These are phyloP conservation scores for Polymixis flavicincta DNA, from an alignment of 2,888 invertebrate species.

Conservation along the genomic window DNA sequence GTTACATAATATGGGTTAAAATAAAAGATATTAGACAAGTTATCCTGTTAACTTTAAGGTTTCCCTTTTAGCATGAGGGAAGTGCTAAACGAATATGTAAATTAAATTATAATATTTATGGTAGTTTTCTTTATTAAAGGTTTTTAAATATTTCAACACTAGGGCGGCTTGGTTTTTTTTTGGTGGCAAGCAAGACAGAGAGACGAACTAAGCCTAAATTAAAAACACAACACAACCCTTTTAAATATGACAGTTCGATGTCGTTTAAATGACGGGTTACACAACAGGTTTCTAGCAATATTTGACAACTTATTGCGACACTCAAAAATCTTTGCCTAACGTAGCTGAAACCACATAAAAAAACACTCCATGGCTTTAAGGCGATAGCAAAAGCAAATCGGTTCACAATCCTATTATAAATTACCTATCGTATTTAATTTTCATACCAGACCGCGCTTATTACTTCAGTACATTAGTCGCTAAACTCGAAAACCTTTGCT, in stretches of 20 bases:
- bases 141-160: neutral
- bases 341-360: neutral
- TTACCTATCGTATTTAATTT: slow-evolving; percentile 42
- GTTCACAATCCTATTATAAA: slow-evolving; percentile 41
- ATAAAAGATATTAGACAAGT: slow-evolving; percentile 39
- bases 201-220: no score
- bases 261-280: neutral
- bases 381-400: slow-evolving; percentile 19
- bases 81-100: slow-evolving; percentile 20
- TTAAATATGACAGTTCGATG: neutral
- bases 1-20: slow-evolving; percentile 26
- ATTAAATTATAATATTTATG: neutral
- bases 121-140: neutral
- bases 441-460: slow-evolving; percentile 62
- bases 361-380: neutral
- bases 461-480: slow-evolving; percentile 76
- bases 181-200: neutral
- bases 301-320: neutral
- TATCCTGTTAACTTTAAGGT: slow-evolving; percentile 28
- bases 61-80: slow-evolving; percentile 7
- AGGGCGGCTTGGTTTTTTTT: no score
- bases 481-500: slow-evolving; percentile 66
- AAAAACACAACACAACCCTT: neutral
- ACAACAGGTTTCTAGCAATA: no score
- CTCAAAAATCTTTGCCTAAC: neutral